Evolutionary conservation across 2,888 invertebrate genomes (phyloP).

Genomic region (Lithosia quadra): DNA sequence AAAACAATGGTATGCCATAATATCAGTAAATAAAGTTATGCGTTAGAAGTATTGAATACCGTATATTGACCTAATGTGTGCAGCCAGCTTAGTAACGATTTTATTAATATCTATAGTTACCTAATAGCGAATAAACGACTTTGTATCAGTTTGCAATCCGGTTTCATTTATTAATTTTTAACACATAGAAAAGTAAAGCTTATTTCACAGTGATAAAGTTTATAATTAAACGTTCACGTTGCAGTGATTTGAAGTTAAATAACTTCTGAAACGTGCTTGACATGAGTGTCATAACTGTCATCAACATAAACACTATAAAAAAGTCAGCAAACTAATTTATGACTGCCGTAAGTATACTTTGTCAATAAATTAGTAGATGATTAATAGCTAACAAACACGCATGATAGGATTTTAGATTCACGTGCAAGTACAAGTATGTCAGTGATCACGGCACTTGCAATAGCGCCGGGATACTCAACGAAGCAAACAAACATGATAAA

Average conservation of each 20-base stretch:
- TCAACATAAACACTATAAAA: background rate
- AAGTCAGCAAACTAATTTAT: background rate
- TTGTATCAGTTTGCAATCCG: slow-evolving; percentile 3
- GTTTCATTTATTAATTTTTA: background rate
- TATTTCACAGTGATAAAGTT: background rate
- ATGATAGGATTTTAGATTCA: too few species aligned
- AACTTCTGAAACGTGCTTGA: slow-evolving; percentile 26
- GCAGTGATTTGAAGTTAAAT: slow-evolving; percentile 3
- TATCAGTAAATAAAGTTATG: too few species aligned
- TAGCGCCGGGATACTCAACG: too few species aligned
- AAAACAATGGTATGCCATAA: too few species aligned
- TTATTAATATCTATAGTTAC: slow-evolving; percentile 1
- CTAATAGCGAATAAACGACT: background rate
- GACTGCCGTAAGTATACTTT: background rate
- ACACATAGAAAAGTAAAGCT: background rate
- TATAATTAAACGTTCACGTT: background rate
- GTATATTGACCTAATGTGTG: background rate
- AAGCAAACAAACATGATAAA: too few species aligned
- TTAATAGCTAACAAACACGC: background rate
- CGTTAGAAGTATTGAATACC: too few species aligned
- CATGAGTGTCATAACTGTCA: slow-evolving; percentile 16
- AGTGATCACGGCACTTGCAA: too few species aligned
- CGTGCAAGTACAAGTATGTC: too few species aligned
- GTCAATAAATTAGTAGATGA: slow-evolving; percentile 4
- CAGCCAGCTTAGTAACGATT: background rate